Evolutionary conservation across 2,888 invertebrate species (phyloP), one percentile per base, ranked within the genome.

Genomic region (Stratiomys singularior): DNA sequence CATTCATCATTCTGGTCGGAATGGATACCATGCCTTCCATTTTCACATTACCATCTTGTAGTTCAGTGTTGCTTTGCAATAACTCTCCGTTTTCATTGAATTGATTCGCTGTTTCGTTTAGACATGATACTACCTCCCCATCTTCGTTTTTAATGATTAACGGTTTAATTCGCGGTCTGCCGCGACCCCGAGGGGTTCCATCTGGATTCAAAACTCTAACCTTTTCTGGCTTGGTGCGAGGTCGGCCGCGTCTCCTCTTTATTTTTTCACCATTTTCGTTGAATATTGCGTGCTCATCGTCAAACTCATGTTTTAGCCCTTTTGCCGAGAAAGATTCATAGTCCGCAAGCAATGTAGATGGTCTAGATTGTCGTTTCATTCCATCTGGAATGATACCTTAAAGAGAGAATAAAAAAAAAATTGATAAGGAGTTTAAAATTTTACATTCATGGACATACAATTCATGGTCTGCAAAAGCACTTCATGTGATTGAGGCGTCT

Each of bases 131-230:
- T 9, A 30, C 9, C 44, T 44, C 63, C 5, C 63, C 63, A 4
- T 15, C 15, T 23, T 58, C 58, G 21, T 18, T 7, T 11, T 25
- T 15, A 13, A 5, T 18, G 2, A 9, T 7, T 1, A 52, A n/a
- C 1, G 28, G 56, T 1, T 18, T 18, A 4, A 46, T 2, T 44
- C 67, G 67, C 0, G 67, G 67, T 44, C 67, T 23, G 2, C 67
- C 67, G n/a, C 67, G 72, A n/a, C 56, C 74, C 0, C 74, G 58
- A 0, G 74, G 74, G 13, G 74, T 74, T 15, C 74, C 74, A 37
- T 74, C 74, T 1, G 58, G 58, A 3, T 37, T n/a, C 0, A 60
- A 37, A 4, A 52, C 37, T 28, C 74, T 56, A 18, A 60, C 21
- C 37, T 60, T 74, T 1, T 30, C 18, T 1, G 74, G 74, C 2